These are phyloP conservation scores for Rhizomys pruinosus DNA, from an alignment of 2,113 vertebrate genomes.

Conservation along the genomic window DNA sequence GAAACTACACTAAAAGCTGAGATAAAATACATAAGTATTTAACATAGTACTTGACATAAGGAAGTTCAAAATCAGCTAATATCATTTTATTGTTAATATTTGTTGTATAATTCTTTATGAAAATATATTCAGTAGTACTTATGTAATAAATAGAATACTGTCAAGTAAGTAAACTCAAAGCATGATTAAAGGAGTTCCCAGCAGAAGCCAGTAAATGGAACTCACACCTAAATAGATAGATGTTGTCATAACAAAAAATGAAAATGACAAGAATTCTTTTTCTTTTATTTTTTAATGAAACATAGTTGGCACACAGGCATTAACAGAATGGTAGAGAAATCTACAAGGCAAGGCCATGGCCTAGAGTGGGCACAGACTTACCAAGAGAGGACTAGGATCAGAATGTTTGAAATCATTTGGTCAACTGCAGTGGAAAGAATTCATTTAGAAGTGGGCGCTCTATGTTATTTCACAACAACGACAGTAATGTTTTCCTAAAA, in stretches of 20 bases:
- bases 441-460: neutral
- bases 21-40: neutral
- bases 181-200: neutral
- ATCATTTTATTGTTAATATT: neutral
- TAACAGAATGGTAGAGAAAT: neutral
- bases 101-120: neutral
- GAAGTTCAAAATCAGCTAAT: neutral
- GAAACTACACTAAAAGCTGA: neutral
- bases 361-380: accelerated
- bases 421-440: neutral
- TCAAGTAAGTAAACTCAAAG: neutral
- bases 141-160: neutral
- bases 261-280: neutral
- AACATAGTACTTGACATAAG: neutral
- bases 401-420: neutral
- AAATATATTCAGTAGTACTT: slow-evolving; percentile 10
- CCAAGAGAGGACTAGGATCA: neutral
- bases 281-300: neutral
- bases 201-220: neutral
- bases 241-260: neutral
- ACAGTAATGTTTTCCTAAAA: neutral
- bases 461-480: neutral
- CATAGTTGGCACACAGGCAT: neutral
- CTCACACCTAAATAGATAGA: neutral
- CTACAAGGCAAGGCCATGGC: neutral